Conservation (phyloP, 1,140 invertebrate species). For the Berghia stephanieae region DNA sequence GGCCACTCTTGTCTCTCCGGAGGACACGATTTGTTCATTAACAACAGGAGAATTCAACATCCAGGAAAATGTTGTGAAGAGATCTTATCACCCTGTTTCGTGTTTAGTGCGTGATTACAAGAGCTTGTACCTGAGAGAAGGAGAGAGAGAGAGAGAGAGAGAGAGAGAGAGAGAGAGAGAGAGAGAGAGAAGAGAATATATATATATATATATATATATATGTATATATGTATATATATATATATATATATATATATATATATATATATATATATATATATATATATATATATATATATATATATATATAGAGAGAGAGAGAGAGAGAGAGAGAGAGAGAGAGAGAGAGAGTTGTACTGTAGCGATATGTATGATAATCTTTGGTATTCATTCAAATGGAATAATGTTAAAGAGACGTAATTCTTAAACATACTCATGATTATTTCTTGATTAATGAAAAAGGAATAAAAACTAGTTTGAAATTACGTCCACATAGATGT, state of each 20-base stretch:
- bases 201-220: neutral
- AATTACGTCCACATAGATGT: too few relatives aligned
- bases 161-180: slow-evolving; percentile 26
- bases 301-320: too few relatives aligned
- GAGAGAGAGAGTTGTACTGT: slow-evolving; percentile 5
- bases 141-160: slow-evolving; percentile 25
- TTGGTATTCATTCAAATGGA: too few relatives aligned
- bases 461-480: too few relatives aligned
- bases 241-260: neutral
- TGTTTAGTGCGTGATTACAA: neutral
- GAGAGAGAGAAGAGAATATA: neutral
- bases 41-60: neutral
- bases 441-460: too few relatives aligned
- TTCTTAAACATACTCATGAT: too few relatives aligned
- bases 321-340: neutral
- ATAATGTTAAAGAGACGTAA: too few relatives aligned
- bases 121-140: neutral
- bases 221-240: neutral
- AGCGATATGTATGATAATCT: too few relatives aligned
- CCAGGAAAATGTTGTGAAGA: neutral
- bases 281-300: too few relatives aligned
- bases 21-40: neutral
- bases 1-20: neutral
- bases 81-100: too few relatives aligned
- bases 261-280: neutral